A percentile compares a stretch with the other conserved stretches of the same genome.
Evolutionary conservation across 2,888 invertebrate genomes (phyloP).

Genomic region (Lasioglossum malachurum): DNA sequence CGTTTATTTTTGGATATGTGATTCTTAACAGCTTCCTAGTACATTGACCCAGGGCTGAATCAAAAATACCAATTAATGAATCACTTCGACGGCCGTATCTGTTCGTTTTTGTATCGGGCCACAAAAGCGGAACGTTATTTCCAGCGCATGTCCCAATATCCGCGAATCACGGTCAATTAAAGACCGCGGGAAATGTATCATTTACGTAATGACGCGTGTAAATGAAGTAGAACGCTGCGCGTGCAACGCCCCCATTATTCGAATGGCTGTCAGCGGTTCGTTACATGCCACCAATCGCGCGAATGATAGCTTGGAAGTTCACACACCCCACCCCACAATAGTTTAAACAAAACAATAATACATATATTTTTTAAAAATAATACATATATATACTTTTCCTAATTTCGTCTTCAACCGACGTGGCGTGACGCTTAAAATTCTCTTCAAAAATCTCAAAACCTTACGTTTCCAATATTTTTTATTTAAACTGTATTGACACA

Average conservation of each 20-base stretch:
- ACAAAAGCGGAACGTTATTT: neutral
- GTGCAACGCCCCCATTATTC: slow-evolving; percentile 34
- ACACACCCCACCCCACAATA: no score
- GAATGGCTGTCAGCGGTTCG: slow-evolving; percentile 20
- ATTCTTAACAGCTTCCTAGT: slow-evolving; percentile 3
- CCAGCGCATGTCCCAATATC: neutral
- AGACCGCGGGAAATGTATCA: slow-evolving; percentile 50
- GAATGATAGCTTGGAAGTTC: neutral
- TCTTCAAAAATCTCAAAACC: neutral
- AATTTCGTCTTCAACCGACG: neutral
- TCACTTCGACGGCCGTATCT: neutral
- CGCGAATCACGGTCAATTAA: neutral
- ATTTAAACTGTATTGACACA: neutral
- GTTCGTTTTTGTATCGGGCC: neutral
- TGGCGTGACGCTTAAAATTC: neutral
- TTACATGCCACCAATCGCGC: slow-evolving; percentile 11
- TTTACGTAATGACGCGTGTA: slow-evolving; percentile 44
- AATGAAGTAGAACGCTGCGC: slow-evolving; percentile 52
- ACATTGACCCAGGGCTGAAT: slow-evolving; percentile 26
- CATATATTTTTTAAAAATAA: no score
- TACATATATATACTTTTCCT: neutral
- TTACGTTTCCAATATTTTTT: neutral
- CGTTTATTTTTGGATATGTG: slow-evolving; percentile 29
- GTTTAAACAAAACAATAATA: neutral
- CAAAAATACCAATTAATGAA: slow-evolving; percentile 25